Base-by-base conservation (phyloP, 2,888 invertebrate genomes). In the Pristionchus maxplancki region DNA sequence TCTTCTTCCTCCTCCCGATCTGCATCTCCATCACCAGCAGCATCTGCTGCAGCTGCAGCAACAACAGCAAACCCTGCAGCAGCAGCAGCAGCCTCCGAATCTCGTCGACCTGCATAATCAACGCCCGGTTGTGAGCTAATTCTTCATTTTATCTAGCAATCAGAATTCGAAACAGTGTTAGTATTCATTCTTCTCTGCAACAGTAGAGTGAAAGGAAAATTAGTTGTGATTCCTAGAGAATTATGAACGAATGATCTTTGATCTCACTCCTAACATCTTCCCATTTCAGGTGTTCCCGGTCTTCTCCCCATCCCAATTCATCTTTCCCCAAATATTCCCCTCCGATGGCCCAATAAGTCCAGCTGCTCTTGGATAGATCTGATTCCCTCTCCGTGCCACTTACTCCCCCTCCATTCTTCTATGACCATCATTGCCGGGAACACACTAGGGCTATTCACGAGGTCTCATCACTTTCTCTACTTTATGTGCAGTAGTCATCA, bases 241-340 rank as follows among this genome's bases (percentile, higher is more conserved):
- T n/a, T n/a, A n/a, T n/a, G n/a, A n/a, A n/a, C n/a, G n/a, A n/a
- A n/a, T n/a, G n/a, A n/a, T n/a, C n/a, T n/a, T n/a, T n/a, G n/a
- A n/a, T n/a, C n/a, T n/a, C n/a, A n/a, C 40, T 17, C 13, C 50
- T 40, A 24, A 86, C 44, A 4, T 31, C 8, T 5, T 4, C 20
- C 24, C 4, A 31, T 37, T 78, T n/a, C 87, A 87, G 87, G 78
- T 50, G 15, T 44, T 87, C 40, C 87, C 87, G 74, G 87, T 87
- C 34, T 78, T 87, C 40, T 87, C 87, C 6, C 87, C 87, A 4
- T 58, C 34, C 48, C 87, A 87, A 78, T 58, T 87, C 58, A 74
- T 87, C n/a, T 78, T 87, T 24, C 87, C 87, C n/a, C 50, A 71
- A 78, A 78, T 87, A 78, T 78, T 87, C 67, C 87, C 87, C 24